phyloP scores from a whole-genome alignment of 2,113 vertebrate genomes.

The Eubucco bourcierii region DNA sequence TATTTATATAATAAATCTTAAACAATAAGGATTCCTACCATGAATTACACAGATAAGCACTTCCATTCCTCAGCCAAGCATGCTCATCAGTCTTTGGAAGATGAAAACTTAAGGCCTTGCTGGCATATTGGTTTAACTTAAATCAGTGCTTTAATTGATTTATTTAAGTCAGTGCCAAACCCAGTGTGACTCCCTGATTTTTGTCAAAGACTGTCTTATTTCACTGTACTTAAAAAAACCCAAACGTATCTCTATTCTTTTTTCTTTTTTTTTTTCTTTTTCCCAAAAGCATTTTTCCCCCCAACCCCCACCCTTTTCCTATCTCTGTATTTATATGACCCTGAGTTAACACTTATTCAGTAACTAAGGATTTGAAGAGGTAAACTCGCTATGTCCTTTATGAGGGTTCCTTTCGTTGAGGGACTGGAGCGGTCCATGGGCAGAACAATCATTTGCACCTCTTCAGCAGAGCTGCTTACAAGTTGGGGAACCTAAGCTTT shows the following conservation, averaged over 20 bases:
- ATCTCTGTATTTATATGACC: background rate
- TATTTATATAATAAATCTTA: background rate
- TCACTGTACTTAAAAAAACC: background rate
- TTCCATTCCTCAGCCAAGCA: constrained; percentile 52
- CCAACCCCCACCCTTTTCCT: background rate
- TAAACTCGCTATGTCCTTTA: background rate
- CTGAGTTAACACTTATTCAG: background rate
- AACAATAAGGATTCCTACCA: constrained; percentile 37
- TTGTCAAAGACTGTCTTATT: background rate
- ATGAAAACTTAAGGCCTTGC: constrained; percentile 57
- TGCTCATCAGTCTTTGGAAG: constrained; percentile 43
- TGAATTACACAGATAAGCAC: constrained; percentile 56
- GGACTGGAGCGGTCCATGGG: background rate
- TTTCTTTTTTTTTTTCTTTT: background rate
- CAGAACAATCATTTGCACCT: background rate
- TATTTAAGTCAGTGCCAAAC: constrained; percentile 19
- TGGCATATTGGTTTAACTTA: constrained; percentile 55
- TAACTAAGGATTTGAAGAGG: constrained; percentile 19
- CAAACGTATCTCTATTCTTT: accelerated
- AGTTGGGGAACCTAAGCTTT: background rate
- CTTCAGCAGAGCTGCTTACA: background rate
- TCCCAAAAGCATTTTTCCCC: background rate
- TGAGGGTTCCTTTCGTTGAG: background rate
- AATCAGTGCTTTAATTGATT: constrained; percentile 57
- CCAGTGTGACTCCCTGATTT: background rate